These are phyloP conservation scores for Hetaerina titia DNA, from an alignment of 2,888 invertebrate species.

Conservation along the genomic window DNA sequence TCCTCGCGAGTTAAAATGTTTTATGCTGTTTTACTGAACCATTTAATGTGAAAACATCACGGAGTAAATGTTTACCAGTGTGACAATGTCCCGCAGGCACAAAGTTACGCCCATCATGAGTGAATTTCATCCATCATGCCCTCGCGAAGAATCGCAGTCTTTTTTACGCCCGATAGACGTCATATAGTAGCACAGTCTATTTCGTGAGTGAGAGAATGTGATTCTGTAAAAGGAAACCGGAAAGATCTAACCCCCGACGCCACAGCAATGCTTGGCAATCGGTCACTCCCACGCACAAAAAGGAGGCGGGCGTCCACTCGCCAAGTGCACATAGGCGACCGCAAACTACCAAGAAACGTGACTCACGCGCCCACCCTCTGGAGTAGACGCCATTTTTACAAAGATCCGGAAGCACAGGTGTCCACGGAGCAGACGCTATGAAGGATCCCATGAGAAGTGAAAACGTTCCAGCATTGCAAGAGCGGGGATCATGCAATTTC, in stretches of 20 bases:
- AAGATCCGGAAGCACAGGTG: not conserved
- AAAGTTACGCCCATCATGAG: too few species aligned
- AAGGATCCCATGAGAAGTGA: too few species aligned
- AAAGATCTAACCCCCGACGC: not conserved
- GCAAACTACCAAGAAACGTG: slow-evolving; percentile 20
- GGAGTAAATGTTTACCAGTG: too few species aligned
- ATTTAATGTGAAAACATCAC: too few species aligned
- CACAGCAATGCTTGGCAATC: not conserved
- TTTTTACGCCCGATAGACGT: not conserved
- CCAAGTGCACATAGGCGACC: not conserved
- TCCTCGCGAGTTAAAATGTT: too few species aligned
- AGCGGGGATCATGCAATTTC: too few species aligned
- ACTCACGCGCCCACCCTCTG: not conserved
- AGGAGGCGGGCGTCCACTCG: not conserved
- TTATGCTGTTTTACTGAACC: too few species aligned
- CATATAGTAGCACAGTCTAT: not conserved
- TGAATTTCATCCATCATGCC: not conserved
- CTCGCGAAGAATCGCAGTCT: not conserved
- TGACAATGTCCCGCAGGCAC: too few species aligned
- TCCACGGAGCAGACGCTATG: not conserved
- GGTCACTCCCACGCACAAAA: not conserved
- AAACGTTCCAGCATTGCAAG: too few species aligned
- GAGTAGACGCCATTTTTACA: not conserved
- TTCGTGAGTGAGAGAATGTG: not conserved
- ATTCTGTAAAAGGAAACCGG: not conserved